phyloP scores from a whole-genome alignment of 2,888 invertebrate species.

The Lymantria dispar region DNA sequence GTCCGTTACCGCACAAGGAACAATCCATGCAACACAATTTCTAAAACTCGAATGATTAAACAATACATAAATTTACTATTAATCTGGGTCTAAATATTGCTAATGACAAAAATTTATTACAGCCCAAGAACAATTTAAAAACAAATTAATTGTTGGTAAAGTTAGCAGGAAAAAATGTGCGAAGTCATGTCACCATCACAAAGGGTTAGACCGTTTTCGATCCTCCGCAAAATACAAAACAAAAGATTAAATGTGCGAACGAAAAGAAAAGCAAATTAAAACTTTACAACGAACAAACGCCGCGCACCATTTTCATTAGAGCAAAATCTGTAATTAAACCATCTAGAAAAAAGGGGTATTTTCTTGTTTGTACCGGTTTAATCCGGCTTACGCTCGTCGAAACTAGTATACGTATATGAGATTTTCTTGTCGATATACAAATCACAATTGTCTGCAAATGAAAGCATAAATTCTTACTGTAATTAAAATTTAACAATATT shows the following conservation, averaged over 20 bases:
- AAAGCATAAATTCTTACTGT: too few relatives aligned
- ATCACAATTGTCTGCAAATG: too few relatives aligned
- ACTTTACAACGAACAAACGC: constrained; percentile 26
- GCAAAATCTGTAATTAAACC: constrained; percentile 44
- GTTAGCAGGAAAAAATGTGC: constrained; percentile 23
- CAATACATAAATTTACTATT: too few relatives aligned
- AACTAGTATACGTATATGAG: not conserved
- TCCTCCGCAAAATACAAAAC: constrained; percentile 25
- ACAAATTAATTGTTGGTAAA: constrained; percentile 10
- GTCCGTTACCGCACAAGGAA: too few relatives aligned
- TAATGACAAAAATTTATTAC: too few relatives aligned
- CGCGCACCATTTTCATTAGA: constrained; percentile 32
- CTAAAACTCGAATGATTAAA: too few relatives aligned
- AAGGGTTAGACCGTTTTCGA: constrained; percentile 11
- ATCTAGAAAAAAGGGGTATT: constrained; percentile 32
- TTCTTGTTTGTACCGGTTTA: constrained; percentile 29
- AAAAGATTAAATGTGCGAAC: constrained; percentile 35
- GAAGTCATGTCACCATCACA: constrained; percentile 23
- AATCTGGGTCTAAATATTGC: too few relatives aligned
- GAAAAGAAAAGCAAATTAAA: constrained; percentile 42
- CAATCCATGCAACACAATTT: too few relatives aligned
- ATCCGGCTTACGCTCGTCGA: constrained; percentile 21
- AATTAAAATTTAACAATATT: too few relatives aligned
- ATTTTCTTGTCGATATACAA: not conserved
- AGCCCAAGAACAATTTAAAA: constrained; percentile 1